Evolutionary conservation across 2,113 vertebrate genomes (phyloP).

Genomic region (Mugil cephalus): DNA sequence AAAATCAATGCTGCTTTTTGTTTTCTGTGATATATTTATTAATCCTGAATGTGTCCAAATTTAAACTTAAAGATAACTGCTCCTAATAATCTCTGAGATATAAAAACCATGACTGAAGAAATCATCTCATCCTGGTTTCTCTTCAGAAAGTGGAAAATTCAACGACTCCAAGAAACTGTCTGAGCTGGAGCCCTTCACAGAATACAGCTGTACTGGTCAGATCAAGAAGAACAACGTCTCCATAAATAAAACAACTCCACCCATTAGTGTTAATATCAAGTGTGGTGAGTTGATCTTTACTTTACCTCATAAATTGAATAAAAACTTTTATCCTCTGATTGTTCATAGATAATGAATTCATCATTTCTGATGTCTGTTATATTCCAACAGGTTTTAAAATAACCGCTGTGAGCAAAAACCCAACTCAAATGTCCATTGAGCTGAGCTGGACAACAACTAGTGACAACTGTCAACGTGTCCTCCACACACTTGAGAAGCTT

Average conservation of each 20-base stretch:
- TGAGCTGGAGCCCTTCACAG: slow-evolving; percentile 50
- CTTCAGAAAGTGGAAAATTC: accelerated
- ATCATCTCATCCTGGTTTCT: slow-evolving; percentile 3
- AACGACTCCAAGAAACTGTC: accelerated
- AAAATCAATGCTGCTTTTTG: background rate
- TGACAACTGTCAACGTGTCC: accelerated
- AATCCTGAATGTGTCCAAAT: background rate
- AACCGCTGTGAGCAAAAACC: accelerated
- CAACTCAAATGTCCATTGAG: accelerated
- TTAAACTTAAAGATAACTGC: background rate
- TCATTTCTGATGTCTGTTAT: slow-evolving; percentile 14
- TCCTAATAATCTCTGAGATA: background rate
- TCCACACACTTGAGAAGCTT: accelerated
- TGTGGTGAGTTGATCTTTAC: slow-evolving; percentile 56
- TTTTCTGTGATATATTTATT: background rate
- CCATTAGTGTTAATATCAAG: accelerated
- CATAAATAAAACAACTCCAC: background rate
- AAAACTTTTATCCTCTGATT: background rate
- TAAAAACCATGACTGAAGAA: background rate
- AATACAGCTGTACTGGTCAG: slow-evolving; percentile 30
- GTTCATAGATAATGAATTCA: background rate
- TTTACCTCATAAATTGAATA: background rate
- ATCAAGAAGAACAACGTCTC: background rate
- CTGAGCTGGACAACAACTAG: background rate
- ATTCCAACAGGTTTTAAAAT: slow-evolving; percentile 38